These are phyloP conservation scores for Hippoglossus hippoglossus DNA, from an alignment of 2,797 vertebrate genomes.

Conservation along the genomic window DNA sequence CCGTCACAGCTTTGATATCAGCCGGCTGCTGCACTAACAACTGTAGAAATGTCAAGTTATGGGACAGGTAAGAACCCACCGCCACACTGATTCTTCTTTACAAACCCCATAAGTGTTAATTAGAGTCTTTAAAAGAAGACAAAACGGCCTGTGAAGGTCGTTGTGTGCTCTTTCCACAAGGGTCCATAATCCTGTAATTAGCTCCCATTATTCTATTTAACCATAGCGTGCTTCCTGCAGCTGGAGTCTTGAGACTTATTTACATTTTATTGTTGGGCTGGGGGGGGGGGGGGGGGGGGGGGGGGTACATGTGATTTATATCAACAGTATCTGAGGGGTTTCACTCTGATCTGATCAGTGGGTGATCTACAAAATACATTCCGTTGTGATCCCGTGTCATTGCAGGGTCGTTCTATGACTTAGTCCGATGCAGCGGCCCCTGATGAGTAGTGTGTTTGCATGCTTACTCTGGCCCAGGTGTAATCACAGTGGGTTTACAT, in stretches of 20 bases:
- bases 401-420: constrained; percentile 30
- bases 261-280: constrained; percentile 14
- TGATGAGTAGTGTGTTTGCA: constrained; percentile 61
- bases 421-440: constrained; percentile 13
- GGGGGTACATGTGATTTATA: constrained; percentile 22
- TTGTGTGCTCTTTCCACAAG: constrained; percentile 53
- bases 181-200: constrained; percentile 64
- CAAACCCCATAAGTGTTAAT: constrained; percentile 45
- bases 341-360: constrained; percentile 3
- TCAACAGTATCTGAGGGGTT: neutral
- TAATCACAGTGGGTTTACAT: constrained; percentile 64
- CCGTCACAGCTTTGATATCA: constrained; percentile 83
- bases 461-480: constrained; percentile 46
- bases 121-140: constrained; percentile 39
- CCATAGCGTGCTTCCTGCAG: constrained; percentile 22
- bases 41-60: constrained; percentile 87
- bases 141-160: constrained; percentile 55
- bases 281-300: constrained; percentile 24
- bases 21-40: constrained; percentile 86
- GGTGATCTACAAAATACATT: constrained; percentile 20
- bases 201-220: constrained; percentile 48
- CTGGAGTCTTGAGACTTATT: constrained; percentile 26
- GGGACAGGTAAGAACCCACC: constrained; percentile 83
- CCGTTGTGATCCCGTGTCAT: constrained; percentile 30
- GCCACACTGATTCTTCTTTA: constrained; percentile 20